Evolutionary conservation across 2,113 vertebrate species (phyloP).

Genomic region (Dromaius novaehollandiae): DNA sequence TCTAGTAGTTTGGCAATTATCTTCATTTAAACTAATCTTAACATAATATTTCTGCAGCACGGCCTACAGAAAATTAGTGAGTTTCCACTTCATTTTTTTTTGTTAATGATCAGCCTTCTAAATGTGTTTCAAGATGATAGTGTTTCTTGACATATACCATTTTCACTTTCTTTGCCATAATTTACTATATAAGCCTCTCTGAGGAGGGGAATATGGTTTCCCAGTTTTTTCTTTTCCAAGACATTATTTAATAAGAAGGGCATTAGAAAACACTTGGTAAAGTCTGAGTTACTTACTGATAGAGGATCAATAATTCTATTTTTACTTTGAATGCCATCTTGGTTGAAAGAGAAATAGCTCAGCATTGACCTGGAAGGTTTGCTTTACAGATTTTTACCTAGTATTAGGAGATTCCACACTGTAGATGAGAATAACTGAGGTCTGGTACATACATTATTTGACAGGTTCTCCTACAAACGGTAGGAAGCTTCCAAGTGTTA

Average conservation of each 20-base stretch:
- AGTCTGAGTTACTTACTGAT: background rate
- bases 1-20: background rate
- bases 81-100: slow-evolving; percentile 39
- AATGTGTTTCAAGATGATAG: background rate
- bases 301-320: background rate
- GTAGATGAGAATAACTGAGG: background rate
- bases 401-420: background rate
- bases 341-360: background rate
- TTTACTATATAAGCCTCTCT: background rate
- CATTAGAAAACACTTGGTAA: background rate
- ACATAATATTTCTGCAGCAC: slow-evolving; percentile 36
- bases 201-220: background rate
- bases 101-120: background rate
- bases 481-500: background rate
- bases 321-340: background rate
- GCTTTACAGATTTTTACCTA: background rate
- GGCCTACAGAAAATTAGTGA: slow-evolving; percentile 16
- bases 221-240: background rate
- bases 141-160: background rate
- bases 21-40: slow-evolving; percentile 52
- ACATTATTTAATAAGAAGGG: background rate
- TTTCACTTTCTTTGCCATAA: background rate
- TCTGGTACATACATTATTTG: slow-evolving; percentile 16
- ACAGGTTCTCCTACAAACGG: background rate
- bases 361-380: background rate